These are phyloP conservation scores for Drosophila sp. DNA, from an alignment of 1,140 invertebrate species.

Conservation along the genomic window DNA sequence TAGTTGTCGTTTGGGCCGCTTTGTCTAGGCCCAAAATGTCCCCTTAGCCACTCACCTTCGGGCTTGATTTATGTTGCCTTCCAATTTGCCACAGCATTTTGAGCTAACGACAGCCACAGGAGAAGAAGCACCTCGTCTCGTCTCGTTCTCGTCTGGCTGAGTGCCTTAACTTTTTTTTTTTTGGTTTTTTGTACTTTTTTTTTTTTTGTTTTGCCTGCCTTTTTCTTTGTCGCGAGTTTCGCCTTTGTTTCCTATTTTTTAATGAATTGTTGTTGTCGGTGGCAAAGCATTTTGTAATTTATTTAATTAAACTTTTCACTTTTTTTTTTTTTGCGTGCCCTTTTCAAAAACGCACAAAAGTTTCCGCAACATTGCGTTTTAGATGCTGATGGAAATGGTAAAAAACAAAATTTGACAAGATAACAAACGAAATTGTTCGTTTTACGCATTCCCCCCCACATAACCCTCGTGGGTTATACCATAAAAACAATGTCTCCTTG, in stretches of 20 bases:
- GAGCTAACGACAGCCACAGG: slow-evolving; percentile 41
- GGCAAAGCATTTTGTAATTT: slow-evolving; percentile 77
- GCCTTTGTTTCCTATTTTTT: slow-evolving; percentile 23
- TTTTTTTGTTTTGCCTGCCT: slow-evolving; percentile 50
- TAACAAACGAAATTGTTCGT: slow-evolving; percentile 4
- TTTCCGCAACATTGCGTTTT: slow-evolving; percentile 49
- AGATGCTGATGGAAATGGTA: slow-evolving; percentile 43
- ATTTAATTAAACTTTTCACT: slow-evolving; percentile 65
- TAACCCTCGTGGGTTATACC: not conserved
- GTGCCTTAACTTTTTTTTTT: slow-evolving; percentile 64
- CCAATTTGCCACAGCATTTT: slow-evolving; percentile 62
- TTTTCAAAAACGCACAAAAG: slow-evolving; percentile 56
- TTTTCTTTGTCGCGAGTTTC: slow-evolving; percentile 36
- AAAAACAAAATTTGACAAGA: slow-evolving; percentile 43
- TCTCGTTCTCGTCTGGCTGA: slow-evolving; percentile 43
- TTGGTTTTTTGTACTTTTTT: slow-evolving; percentile 52
- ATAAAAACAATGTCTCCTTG: not conserved
- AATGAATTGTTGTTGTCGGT: slow-evolving; percentile 62
- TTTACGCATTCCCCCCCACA: not conserved
- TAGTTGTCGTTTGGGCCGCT: slow-evolving; percentile 13
- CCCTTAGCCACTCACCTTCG: slow-evolving; percentile 28
- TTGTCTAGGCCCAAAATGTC: slow-evolving; percentile 54
- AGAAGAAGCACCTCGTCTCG: slow-evolving; percentile 51
- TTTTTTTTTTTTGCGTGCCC: slow-evolving; percentile 37
- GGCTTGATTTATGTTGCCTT: slow-evolving; percentile 73